Evolutionary conservation across 1,140 invertebrate species (phyloP).

Genomic region (Lutraria rhynchaena): DNA sequence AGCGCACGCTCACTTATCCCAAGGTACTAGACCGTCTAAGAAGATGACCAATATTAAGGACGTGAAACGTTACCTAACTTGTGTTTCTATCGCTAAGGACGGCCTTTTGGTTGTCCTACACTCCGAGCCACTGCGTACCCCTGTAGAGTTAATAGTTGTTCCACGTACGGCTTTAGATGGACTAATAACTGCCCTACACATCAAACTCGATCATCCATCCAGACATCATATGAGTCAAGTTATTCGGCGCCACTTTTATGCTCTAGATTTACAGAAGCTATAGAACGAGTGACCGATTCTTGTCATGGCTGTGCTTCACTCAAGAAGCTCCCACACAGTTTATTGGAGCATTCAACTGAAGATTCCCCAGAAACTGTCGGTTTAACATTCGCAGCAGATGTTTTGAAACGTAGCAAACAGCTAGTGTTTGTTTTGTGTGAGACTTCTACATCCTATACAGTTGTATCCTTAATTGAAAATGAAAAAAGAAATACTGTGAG

Average conservation of each 20-base stretch:
- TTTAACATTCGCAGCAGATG: slow-evolving; percentile 35
- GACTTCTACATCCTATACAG: slow-evolving; percentile 4
- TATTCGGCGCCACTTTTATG: slow-evolving; percentile 42
- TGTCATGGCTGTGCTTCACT: slow-evolving; percentile 48
- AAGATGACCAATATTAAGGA: slow-evolving; percentile 54
- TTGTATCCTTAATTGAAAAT: background rate
- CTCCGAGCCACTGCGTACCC: slow-evolving; percentile 2
- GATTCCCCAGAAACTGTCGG: slow-evolving; percentile 4
- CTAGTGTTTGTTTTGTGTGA: background rate
- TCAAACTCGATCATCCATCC: slow-evolving; percentile 57
- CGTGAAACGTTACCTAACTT: slow-evolving; percentile 51
- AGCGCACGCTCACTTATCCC: slow-evolving; percentile 56
- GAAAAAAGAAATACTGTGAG: slow-evolving; percentile 11
- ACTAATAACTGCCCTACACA: slow-evolving; percentile 47
- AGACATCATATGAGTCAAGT: slow-evolving; percentile 45
- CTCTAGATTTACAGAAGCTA: slow-evolving; percentile 51
- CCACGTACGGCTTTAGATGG: slow-evolving; percentile 28
- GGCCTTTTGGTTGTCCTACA: slow-evolving; percentile 32
- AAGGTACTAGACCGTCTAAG: slow-evolving; percentile 57
- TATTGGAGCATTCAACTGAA: slow-evolving; percentile 23
- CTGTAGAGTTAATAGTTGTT: slow-evolving; percentile 48
- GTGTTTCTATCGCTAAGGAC: slow-evolving; percentile 38
- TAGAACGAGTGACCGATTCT: slow-evolving; percentile 8
- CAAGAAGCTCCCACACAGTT: slow-evolving; percentile 23
- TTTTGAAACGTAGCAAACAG: slow-evolving; percentile 35